Base-by-base conservation (phyloP, 2,888 invertebrate genomes). In the Apoda limacodes region DNA sequence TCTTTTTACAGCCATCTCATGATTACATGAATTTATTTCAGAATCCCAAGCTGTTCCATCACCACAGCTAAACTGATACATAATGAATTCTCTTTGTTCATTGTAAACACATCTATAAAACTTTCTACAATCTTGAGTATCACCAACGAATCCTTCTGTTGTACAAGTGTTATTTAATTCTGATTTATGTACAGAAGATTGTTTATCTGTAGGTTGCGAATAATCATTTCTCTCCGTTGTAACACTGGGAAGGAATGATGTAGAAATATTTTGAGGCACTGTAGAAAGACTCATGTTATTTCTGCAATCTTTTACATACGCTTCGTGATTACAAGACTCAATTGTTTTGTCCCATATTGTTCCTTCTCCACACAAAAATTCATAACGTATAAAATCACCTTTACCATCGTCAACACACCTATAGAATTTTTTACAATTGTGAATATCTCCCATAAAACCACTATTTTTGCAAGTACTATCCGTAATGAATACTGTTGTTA, bases 391-490 rank as follows among this genome's bases (percentile, higher is more conserved):
- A 46, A 72, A 88, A 9, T 82, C 74, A 34, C 83, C 83, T 23
- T 78, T 65, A 1, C 83, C 85, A 50, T 83, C 75, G 31, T 74
- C 69, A 11, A 90, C 89, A 61, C 91, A 91, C 42, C 90, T 80
- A 54, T 88, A 88, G 67, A 90, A 91, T 54, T 87, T 88, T 30
- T 81, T 85, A 52, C 92, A 92, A 51, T 91, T 83, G 24, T 69
- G 68, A 21, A 82, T 72, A 60, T 92, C 86, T 9, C 86, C 84
- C 50, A 87, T 83, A 59, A 89, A 92, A 30, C 90, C 90, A 59
- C 86, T 87, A 43, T 63, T 55, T 10, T 57, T 62, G 51, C 88
- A 88, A 22, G 32, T 20, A 15, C 40, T 44, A n/a, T 24, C 21
- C 6, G 31, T n/a, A n/a, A n/a, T n/a, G n/a, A n/a, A n/a, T n/a